Conservation (phyloP, 2,888 invertebrate genomes). For the Rhamnusium bicolor region DNA sequence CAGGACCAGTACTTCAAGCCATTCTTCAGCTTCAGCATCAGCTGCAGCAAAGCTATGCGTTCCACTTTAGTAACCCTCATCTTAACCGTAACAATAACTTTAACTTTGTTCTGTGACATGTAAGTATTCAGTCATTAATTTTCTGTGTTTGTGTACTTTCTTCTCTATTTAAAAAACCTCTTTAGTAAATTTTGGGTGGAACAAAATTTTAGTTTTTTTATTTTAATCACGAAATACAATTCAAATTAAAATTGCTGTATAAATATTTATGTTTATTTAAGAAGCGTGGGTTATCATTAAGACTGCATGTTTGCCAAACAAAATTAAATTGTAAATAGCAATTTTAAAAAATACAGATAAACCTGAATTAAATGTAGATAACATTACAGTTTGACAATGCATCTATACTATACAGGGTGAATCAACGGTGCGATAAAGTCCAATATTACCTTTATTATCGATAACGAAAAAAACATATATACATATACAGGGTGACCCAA, state of each 20-base stretch:
- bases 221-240: background rate
- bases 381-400: too few species aligned
- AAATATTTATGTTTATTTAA: background rate
- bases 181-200: too few species aligned
- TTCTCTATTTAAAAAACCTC: too few species aligned
- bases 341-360: too few species aligned
- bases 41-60: slow-evolving; percentile 48
- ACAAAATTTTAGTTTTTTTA: too few species aligned
- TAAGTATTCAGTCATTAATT: slow-evolving; percentile 52
- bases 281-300: background rate
- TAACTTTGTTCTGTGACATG: slow-evolving; percentile 49
- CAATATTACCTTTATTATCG: too few species aligned
- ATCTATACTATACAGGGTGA: too few species aligned
- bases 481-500: too few species aligned
- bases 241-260: background rate
- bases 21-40: slow-evolving; percentile 41
- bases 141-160: background rate
- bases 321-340: background rate
- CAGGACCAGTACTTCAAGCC: slow-evolving; percentile 52
- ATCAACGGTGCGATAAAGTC: too few species aligned
- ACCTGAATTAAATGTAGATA: too few species aligned
- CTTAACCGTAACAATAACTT: slow-evolving; percentile 45
- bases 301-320: background rate
- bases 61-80: slow-evolving; percentile 47
- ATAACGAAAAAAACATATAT: too few species aligned